Conservation (phyloP, 2,888 invertebrate genomes). For the Rhamphomyia laevipes region DNA sequence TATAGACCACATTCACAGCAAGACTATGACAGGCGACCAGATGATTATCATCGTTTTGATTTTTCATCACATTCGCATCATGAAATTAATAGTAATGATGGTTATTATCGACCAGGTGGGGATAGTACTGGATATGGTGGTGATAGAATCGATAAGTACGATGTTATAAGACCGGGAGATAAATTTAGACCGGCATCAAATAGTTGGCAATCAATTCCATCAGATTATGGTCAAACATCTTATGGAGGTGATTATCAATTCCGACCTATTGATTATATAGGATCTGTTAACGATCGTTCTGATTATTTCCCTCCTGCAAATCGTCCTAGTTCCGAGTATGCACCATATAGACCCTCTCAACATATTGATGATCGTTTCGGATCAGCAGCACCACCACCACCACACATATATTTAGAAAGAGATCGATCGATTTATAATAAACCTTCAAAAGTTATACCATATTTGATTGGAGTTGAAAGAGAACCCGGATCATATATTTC, state of each 20-base stretch:
- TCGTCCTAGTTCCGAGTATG: constrained; percentile 27
- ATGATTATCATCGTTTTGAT: constrained; percentile 31
- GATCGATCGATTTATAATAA: constrained; percentile 25
- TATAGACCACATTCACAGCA: constrained; percentile 24
- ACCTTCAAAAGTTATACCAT: constrained; percentile 40
- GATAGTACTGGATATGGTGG: constrained; percentile 25
- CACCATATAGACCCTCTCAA: constrained; percentile 22
- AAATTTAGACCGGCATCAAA: constrained; percentile 15
- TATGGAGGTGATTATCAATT: constrained; percentile 28
- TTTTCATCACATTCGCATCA: constrained; percentile 33
- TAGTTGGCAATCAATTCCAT: constrained; percentile 30
- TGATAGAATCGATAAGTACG: constrained; percentile 32
- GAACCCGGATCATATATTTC: constrained; percentile 44
- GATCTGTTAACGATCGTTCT: constrained; percentile 30
- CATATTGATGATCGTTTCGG: constrained; percentile 24
- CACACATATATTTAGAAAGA: constrained; percentile 13
- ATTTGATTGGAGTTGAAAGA: constrained; percentile 41
- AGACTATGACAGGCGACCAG: constrained; percentile 28
- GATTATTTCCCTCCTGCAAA: constrained; percentile 22
- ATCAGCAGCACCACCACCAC: constrained; percentile 22
- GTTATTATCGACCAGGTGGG: constrained; percentile 23
- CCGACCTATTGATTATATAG: constrained; percentile 19
- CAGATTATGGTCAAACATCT: constrained; percentile 27
- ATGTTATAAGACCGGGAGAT: constrained; percentile 26
- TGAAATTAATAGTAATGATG: constrained; percentile 13